A percentile compares a stretch with the other conserved stretches of the same genome.
phyloP scores from a whole-genome alignment of 2,113 vertebrate species.

The Chionodraco myersi region DNA sequence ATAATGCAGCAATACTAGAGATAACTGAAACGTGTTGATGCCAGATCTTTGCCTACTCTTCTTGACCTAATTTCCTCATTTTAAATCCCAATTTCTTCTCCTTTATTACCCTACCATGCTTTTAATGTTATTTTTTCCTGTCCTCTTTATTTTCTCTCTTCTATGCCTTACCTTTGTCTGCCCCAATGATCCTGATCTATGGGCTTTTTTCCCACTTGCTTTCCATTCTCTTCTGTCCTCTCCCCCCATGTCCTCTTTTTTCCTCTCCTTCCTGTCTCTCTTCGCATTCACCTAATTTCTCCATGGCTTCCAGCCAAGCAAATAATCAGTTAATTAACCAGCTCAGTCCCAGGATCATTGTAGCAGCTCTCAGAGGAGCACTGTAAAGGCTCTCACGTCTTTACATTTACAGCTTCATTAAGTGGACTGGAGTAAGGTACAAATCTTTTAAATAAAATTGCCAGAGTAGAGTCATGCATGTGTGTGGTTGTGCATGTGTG shows the following conservation, averaged over 20 bases:
- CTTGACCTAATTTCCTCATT: background rate
- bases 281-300: slow-evolving; percentile 59
- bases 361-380: slow-evolving; percentile 82
- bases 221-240: background rate
- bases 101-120: too few relatives aligned
- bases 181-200: background rate
- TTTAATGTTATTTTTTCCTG: background rate
- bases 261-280: slow-evolving; percentile 45
- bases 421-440: slow-evolving; percentile 81
- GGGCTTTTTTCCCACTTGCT: background rate
- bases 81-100: background rate
- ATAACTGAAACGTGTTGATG: background rate
- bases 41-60: background rate
- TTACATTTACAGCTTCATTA: slow-evolving; percentile 86
- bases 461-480: slow-evolving; percentile 49
- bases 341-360: slow-evolving; percentile 84
- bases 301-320: slow-evolving; percentile 82
- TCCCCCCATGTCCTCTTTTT: slow-evolving; percentile 15
- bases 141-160: too few relatives aligned
- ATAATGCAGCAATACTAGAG: background rate
- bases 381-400: slow-evolving; percentile 72
- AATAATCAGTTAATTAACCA: slow-evolving; percentile 88
- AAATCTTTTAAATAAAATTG: slow-evolving; percentile 83
- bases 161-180: background rate
- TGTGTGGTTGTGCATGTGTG: slow-evolving; percentile 34